Conservation (phyloP, 2,113 vertebrate genomes). For the Anguilla japonica region DNA sequence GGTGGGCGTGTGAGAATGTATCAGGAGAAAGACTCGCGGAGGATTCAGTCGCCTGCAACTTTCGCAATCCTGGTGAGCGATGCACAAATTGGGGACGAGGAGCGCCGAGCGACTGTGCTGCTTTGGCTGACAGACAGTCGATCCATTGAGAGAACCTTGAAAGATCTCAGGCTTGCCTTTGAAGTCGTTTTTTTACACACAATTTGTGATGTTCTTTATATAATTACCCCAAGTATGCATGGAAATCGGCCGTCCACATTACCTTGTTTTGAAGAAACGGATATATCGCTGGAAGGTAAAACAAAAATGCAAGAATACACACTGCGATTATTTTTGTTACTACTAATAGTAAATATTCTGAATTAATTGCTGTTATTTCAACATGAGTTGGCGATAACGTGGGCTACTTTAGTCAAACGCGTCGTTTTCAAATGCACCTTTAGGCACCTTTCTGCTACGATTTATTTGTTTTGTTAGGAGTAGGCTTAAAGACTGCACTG, state of each 20-base stretch:
- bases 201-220: not conserved
- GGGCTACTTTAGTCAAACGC: not conserved
- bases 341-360: not conserved
- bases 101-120: not conserved
- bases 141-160: not conserved
- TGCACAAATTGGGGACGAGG: not conserved
- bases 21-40: constrained; percentile 37
- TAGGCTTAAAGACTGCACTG: not conserved
- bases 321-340: not conserved
- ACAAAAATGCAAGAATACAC: not conserved
- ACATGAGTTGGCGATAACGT: not conserved
- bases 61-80: not conserved
- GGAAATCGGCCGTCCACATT: not conserved
- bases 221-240: not conserved
- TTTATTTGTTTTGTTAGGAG: not conserved
- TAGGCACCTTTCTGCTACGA: not conserved
- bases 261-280: not conserved
- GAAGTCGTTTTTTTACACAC: not conserved
- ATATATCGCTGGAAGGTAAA: constrained; percentile 21
- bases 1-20: constrained; percentile 46
- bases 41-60: constrained; percentile 15
- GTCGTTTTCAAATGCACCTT: not conserved
- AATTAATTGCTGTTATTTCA: not conserved
- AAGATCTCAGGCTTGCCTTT: constrained; percentile 1
- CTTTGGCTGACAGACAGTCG: not conserved